phyloP scores from a whole-genome alignment of 1,140 invertebrate species.

The Himalopsyche phryganea region DNA sequence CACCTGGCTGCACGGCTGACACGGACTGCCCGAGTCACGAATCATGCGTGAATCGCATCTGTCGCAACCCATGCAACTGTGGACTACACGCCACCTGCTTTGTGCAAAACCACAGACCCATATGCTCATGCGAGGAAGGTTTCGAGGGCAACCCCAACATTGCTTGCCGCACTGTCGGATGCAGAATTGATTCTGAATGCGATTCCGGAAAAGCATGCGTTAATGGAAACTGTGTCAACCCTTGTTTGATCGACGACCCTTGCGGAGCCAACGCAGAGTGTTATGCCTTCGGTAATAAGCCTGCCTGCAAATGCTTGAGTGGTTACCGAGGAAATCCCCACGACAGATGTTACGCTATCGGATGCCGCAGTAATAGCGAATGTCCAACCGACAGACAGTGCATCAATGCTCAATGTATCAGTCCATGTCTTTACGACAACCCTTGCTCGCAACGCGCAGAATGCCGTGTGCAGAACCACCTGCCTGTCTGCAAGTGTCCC shows the following conservation, averaged over 20 bases:
- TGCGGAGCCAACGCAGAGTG: slow-evolving; percentile 85
- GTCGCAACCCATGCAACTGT: slow-evolving; percentile 83
- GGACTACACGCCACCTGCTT: slow-evolving; percentile 80
- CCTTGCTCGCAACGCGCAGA: slow-evolving; percentile 74
- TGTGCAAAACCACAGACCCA: slow-evolving; percentile 77
- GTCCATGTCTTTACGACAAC: slow-evolving; percentile 77
- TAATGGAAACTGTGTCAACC: slow-evolving; percentile 80
- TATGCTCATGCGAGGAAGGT: slow-evolving; percentile 78
- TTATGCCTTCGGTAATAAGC: slow-evolving; percentile 67
- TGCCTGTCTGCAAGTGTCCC: slow-evolving; percentile 79
- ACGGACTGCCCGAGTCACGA: slow-evolving; percentile 73
- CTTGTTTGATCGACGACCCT: slow-evolving; percentile 72
- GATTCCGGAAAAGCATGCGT: slow-evolving; percentile 74
- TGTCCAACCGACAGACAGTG: slow-evolving; percentile 82
- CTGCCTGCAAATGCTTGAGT: slow-evolving; percentile 74
- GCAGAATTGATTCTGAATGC: slow-evolving; percentile 75
- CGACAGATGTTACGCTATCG: slow-evolving; percentile 71
- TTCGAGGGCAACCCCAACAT: slow-evolving; percentile 83
- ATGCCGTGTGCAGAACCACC: slow-evolving; percentile 76
- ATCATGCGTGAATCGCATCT: slow-evolving; percentile 80
- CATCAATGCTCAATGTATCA: slow-evolving; percentile 79
- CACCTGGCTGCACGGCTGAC: slow-evolving; percentile 72
- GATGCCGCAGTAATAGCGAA: slow-evolving; percentile 84
- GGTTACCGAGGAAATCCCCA: slow-evolving; percentile 80
- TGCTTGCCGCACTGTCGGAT: slow-evolving; percentile 73